These are phyloP conservation scores for Dolichallabes microphthalmus DNA, from an alignment of 2,113 vertebrate genomes.

Conservation along the genomic window DNA sequence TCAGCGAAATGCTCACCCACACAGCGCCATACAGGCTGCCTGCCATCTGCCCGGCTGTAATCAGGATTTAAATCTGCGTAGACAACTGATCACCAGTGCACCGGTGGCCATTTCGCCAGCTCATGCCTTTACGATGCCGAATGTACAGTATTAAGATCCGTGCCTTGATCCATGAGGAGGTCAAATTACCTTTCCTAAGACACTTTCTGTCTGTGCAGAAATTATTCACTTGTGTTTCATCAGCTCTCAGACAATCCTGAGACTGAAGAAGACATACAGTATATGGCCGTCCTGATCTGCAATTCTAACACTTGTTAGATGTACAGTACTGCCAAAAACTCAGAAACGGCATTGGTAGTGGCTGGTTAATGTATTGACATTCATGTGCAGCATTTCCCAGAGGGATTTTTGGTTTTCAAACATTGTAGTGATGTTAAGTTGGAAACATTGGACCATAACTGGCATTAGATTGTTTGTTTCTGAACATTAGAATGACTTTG, in stretches of 20 bases:
- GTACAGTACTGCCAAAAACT: background rate
- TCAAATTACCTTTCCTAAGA: slow-evolving; percentile 2
- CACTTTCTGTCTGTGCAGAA: background rate
- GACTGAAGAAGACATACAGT: background rate
- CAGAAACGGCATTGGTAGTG: background rate
- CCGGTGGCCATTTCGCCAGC: background rate
- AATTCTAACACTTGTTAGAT: background rate
- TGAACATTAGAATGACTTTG: too few relatives aligned
- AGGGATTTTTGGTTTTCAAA: too few relatives aligned
- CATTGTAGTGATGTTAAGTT: too few relatives aligned
- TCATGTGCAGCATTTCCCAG: background rate
- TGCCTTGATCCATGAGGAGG: background rate
- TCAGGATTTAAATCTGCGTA: background rate
- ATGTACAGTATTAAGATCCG: background rate
- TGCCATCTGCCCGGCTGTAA: background rate
- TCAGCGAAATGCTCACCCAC: background rate
- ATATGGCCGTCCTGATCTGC: background rate
- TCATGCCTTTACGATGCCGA: background rate
- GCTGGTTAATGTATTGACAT: background rate
- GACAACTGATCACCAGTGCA: background rate
- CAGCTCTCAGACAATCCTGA: background rate
- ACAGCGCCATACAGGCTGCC: background rate
- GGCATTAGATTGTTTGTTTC: too few relatives aligned
- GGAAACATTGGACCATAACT: too few relatives aligned
- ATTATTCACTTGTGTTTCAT: background rate